Conservation (phyloP, 2,113 vertebrate species). For the Seriola rivoliana region DNA sequence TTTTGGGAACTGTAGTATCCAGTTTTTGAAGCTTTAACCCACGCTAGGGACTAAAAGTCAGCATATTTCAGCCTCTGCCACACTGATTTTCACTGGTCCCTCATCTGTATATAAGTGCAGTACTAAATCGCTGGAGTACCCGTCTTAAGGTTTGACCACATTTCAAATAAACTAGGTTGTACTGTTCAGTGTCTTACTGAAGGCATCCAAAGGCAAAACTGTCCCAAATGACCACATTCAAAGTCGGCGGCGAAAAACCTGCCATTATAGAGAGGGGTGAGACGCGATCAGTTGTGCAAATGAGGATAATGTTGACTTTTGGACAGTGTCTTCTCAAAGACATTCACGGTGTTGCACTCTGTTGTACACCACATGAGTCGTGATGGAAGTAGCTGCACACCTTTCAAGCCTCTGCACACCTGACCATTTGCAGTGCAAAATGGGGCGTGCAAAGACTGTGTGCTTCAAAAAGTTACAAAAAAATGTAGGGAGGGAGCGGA, state of each 20-base stretch:
- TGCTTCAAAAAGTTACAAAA: neutral
- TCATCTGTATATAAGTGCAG: too few relatives aligned
- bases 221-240: neutral
- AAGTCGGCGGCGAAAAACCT: neutral
- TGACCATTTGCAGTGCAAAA: neutral
- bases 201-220: neutral
- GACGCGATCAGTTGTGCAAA: neutral
- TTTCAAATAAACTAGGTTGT: too few relatives aligned
- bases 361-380: neutral
- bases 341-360: neutral
- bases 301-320: neutral
- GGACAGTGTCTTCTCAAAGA: neutral
- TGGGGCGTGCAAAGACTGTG: neutral
- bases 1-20: too few relatives aligned
- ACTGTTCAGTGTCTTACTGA: too few relatives aligned
- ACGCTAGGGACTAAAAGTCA: too few relatives aligned
- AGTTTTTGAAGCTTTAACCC: too few relatives aligned
- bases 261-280: neutral
- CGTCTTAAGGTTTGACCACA: too few relatives aligned
- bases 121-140: too few relatives aligned
- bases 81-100: too few relatives aligned
- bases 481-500: neutral
- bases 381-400: neutral
- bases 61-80: too few relatives aligned
- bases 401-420: neutral